A percentile compares a stretch with the other conserved stretches of the same genome.
These are phyloP conservation scores for Glossophaga mutica DNA, from an alignment of 2,797 vertebrate species.

Conservation along the genomic window DNA sequence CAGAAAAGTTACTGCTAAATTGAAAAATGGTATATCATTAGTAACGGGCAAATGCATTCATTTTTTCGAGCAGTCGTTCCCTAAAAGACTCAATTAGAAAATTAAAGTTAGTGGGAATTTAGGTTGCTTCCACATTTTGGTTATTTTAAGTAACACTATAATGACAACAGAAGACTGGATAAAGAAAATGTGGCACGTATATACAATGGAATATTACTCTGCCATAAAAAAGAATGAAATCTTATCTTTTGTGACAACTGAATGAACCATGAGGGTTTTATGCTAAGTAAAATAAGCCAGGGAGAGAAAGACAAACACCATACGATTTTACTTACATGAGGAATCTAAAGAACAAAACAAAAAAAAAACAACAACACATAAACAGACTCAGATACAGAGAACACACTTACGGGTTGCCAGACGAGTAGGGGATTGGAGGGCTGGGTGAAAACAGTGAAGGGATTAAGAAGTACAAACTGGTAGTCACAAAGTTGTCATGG, in stretches of 20 bases:
- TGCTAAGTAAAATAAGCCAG: background rate
- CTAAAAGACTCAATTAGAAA: constrained; percentile 7
- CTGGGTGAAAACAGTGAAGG: background rate
- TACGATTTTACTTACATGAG: background rate
- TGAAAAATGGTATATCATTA: background rate
- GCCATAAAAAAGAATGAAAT: background rate
- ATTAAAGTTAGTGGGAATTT: background rate
- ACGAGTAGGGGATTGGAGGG: background rate
- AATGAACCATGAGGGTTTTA: background rate
- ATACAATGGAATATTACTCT: background rate
- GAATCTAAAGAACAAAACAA: background rate
- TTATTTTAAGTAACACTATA: background rate
- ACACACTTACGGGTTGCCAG: background rate
- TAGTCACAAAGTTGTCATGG: background rate
- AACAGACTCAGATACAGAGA: background rate
- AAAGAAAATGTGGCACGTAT: background rate
- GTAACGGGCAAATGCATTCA: background rate
- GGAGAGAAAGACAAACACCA: background rate
- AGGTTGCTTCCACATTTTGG: background rate
- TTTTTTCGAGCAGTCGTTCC: constrained; percentile 13
- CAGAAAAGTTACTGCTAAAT: background rate
- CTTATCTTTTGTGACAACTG: background rate
- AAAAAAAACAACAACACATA: background rate
- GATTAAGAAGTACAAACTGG: background rate
- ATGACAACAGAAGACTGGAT: background rate